These are phyloP conservation scores for Struthidea cinerea DNA, from an alignment of 2,113 vertebrate species.

Conservation along the genomic window DNA sequence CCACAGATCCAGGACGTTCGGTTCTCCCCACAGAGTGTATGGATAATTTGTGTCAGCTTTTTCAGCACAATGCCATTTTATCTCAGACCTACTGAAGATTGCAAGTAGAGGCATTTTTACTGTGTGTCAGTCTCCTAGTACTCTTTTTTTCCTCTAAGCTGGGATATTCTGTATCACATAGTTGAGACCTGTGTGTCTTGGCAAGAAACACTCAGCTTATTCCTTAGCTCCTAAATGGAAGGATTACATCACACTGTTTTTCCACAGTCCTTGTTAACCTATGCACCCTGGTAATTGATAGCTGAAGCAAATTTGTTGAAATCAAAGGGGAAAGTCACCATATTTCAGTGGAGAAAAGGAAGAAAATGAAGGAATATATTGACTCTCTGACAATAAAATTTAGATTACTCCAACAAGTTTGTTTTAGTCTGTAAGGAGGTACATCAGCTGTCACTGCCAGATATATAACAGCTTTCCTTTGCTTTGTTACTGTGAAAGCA, in stretches of 20 bases:
- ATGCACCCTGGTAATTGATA: background rate
- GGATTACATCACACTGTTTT: background rate
- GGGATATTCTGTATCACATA: background rate
- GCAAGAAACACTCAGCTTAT: background rate
- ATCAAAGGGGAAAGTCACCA: background rate
- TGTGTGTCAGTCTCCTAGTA: background rate
- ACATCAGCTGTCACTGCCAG: background rate
- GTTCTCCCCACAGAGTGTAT: background rate
- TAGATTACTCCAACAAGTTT: background rate
- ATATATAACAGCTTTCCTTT: background rate
- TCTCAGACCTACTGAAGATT: background rate
- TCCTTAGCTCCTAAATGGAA: background rate
- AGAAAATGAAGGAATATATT: background rate
- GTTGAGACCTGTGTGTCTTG: background rate
- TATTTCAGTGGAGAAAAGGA: background rate
- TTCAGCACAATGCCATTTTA: background rate
- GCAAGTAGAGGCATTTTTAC: background rate
- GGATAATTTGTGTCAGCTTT: background rate
- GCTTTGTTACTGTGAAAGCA: rapidly evolving
- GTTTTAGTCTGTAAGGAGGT: background rate
- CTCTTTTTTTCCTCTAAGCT: background rate
- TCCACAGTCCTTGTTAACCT: background rate
- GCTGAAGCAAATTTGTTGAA: background rate
- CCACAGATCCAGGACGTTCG: background rate
- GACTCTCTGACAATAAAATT: background rate